Conservation (phyloP, 2,888 invertebrate genomes). For the Macroteleia sp. region DNA sequence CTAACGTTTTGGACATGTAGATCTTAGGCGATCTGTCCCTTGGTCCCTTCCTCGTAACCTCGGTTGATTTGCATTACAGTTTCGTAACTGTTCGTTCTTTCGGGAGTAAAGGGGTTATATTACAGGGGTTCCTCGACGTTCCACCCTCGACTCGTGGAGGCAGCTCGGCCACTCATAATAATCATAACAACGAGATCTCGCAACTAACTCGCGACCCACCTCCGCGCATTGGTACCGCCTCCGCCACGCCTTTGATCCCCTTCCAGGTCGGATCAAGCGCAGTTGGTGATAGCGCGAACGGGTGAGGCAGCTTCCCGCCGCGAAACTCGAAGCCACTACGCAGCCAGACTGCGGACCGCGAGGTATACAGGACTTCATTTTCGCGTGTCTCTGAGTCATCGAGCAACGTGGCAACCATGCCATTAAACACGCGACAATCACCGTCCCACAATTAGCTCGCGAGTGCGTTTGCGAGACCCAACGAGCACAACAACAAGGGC, state of each 20-base stretch:
- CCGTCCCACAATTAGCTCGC: conserved; percentile 16
- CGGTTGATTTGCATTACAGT: conserved; percentile 80
- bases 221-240: conserved; percentile 82
- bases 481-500: no score
- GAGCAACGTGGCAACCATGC: conserved; percentile 78
- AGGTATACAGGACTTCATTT: conserved; percentile 76
- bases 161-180: conserved; percentile 83
- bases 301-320: conserved; percentile 67
- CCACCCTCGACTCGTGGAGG: conserved; percentile 76
- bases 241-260: conserved; percentile 75
- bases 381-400: conserved; percentile 68
- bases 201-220: conserved; percentile 82
- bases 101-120: conserved; percentile 74
- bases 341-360: conserved; percentile 83
- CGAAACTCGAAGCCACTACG: conserved; percentile 79
- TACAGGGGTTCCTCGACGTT: conserved; percentile 68
- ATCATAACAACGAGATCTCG: conserved; percentile 82
- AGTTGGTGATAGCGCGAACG: conserved; percentile 59
- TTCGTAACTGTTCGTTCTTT: conserved; percentile 78
- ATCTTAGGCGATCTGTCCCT: conserved; percentile 54
- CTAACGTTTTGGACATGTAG: conserved; percentile 26
- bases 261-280: conserved; percentile 64
- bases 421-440: conserved; percentile 24
- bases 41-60: conserved; percentile 64
- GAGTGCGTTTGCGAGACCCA: conserved; percentile 9